Evolutionary conservation across 2,888 invertebrate species (phyloP), one percentile per base, ranked within the genome.

Genomic region (Rotaria sp.): DNA sequence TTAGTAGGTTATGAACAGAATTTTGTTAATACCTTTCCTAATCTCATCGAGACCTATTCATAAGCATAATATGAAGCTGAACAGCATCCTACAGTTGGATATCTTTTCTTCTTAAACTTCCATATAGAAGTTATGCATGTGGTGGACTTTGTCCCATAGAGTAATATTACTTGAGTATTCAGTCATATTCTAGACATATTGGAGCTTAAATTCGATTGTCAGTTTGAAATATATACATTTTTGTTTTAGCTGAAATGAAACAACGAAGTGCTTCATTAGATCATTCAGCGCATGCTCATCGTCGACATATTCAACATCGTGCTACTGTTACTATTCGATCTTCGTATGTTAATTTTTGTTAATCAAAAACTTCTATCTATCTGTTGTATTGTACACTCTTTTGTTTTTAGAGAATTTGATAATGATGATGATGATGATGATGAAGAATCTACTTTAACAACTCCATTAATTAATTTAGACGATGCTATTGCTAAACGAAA

Each of bases 181-280:
- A n/a, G n/a, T n/a, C n/a, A n/a, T n/a, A n/a, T n/a, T n/a, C n/a
- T n/a, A n/a, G n/a, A n/a, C n/a, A n/a, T n/a, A n/a, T 48, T 48
- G 48, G 1, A 48, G 10, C 21, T 52, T 52, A 4, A 52, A 57
- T 13, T 48, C 10, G 48, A 48, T 48, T 48, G 7, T 48, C 1
- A 48, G n/a, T 41, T 41, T 41, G 8, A 41, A 41, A 41, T 41
- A 41, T 3, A 8, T 26, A 55, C n/a, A n/a, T 74, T 74, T 8
- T 4, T 74, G 0, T 35, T 80, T 80, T 80, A 80, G 80, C 80
- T 26, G 80, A 80, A 80, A 80, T 80, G 80, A 80, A 80, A 45
- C 41, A 41, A 45, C 80, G 80, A 45, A 45, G 45, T n/a, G 80
- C 80, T n/a, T 80, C 80, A 45, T 80, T 80, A 80, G 80, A 80